These are phyloP conservation scores for Dendrocopos noguchii DNA, from an alignment of 2,113 vertebrate species.

Conservation along the genomic window DNA sequence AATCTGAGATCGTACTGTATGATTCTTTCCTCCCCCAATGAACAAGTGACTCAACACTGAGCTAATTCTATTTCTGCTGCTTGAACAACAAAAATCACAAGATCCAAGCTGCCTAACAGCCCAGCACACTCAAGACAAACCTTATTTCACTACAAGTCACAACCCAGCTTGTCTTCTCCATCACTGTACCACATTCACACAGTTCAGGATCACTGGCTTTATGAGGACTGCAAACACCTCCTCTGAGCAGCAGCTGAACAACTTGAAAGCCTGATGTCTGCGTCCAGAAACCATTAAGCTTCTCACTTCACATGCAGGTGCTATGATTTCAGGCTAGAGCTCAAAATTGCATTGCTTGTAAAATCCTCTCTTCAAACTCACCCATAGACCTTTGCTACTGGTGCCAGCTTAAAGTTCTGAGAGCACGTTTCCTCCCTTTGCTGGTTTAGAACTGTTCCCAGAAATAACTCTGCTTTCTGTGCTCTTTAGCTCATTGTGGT, in stretches of 20 bases:
- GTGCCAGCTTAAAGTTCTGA: background rate
- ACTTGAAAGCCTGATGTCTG: background rate
- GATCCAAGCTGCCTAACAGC: background rate
- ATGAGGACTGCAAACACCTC: background rate
- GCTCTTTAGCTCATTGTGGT: slow-evolving; percentile 1
- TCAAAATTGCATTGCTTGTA: background rate
- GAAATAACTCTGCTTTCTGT: background rate
- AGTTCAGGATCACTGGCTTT: background rate
- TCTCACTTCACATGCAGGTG: background rate
- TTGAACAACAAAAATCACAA: background rate
- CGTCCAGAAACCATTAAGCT: background rate
- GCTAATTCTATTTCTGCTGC: background rate
- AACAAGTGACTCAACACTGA: background rate
- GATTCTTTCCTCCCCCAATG: background rate
- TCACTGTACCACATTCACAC: background rate
- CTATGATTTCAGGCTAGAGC: background rate
- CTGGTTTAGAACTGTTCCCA: background rate
- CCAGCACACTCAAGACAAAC: background rate
- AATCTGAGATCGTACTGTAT: background rate
- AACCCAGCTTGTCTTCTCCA: background rate
- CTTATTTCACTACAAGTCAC: background rate
- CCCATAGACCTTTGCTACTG: background rate
- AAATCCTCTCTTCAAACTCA: background rate
- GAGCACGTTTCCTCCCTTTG: background rate
- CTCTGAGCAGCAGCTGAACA: background rate